These are phyloP conservation scores for Idris sp. DNA, from an alignment of 1,140 invertebrate genomes.

Conservation along the genomic window DNA sequence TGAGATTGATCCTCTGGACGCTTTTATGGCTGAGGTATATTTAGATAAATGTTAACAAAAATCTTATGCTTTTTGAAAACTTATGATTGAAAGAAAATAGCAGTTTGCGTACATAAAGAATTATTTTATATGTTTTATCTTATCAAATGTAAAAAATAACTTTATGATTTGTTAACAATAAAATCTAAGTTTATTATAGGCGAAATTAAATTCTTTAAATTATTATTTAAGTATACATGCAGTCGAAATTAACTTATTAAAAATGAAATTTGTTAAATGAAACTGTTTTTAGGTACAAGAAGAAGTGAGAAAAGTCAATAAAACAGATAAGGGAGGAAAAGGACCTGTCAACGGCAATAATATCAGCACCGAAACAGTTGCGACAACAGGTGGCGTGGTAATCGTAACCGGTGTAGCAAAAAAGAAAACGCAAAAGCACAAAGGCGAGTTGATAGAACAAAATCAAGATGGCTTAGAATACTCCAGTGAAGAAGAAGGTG, in stretches of 20 bases:
- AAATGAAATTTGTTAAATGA: too few species aligned
- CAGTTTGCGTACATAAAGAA: too few species aligned
- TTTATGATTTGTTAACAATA: too few species aligned
- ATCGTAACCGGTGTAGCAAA: constrained; percentile 95
- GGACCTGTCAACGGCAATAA: constrained; percentile 57
- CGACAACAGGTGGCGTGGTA: constrained; percentile 80
- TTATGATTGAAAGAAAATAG: too few species aligned
- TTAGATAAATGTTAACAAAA: too few species aligned
- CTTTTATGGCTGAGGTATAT: constrained; percentile 91
- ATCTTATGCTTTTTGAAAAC: too few species aligned
- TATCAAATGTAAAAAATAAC: too few species aligned
- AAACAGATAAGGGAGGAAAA: constrained; percentile 82
- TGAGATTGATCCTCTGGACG: constrained; percentile 97
- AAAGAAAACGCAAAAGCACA: constrained; percentile 85
- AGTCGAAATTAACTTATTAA: too few species aligned
- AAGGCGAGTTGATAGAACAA: constrained; percentile 97
- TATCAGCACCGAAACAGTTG: constrained; percentile 48
- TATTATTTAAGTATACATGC: too few species aligned
- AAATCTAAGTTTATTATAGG: too few species aligned
- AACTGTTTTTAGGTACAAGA: constrained; percentile 86
- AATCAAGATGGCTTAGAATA: constrained; percentile 98
- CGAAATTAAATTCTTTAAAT: neutral
- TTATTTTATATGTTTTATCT: too few species aligned
- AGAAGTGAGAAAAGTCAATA: constrained; percentile 95
- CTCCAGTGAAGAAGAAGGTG: constrained; percentile 97